phyloP scores from a whole-genome alignment of 2,113 vertebrate genomes.

The Procapra przewalskii region DNA sequence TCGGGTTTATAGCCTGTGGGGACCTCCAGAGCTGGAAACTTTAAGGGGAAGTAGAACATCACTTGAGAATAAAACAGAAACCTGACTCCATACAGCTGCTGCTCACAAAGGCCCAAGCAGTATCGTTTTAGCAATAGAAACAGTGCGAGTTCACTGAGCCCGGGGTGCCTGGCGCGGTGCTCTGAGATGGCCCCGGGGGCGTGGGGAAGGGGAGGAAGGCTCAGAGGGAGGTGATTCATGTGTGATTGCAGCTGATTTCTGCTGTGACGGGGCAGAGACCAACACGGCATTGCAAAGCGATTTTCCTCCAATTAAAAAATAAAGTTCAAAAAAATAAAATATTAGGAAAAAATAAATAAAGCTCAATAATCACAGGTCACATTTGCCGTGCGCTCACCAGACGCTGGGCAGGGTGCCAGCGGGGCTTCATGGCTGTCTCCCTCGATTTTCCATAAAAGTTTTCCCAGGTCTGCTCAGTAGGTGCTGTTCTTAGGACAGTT shows the following conservation, averaged over 20 bases:
- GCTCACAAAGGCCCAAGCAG: background rate
- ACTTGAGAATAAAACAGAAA: background rate
- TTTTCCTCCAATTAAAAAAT: background rate
- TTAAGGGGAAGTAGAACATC: background rate
- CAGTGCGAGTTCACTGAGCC: background rate
- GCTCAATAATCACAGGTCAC: background rate
- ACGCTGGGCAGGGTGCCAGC: background rate
- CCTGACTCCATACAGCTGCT: background rate
- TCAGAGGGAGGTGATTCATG: background rate
- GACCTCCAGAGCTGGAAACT: background rate
- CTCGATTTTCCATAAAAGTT: background rate
- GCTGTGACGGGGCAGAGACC: background rate
- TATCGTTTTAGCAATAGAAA: background rate
- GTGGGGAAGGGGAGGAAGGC: background rate
- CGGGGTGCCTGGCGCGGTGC: accelerated
- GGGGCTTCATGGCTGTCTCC: background rate
- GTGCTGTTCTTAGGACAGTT: background rate
- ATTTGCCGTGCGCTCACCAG: background rate
- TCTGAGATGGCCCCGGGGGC: background rate
- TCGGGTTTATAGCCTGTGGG: background rate
- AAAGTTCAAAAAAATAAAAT: background rate
- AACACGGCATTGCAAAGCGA: background rate
- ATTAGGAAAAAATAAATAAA: background rate
- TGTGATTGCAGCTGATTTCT: background rate
- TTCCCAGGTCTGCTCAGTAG: background rate